These are phyloP conservation scores for Platynereis dumerilii DNA, from an alignment of 2,888 invertebrate species.

Conservation along the genomic window DNA sequence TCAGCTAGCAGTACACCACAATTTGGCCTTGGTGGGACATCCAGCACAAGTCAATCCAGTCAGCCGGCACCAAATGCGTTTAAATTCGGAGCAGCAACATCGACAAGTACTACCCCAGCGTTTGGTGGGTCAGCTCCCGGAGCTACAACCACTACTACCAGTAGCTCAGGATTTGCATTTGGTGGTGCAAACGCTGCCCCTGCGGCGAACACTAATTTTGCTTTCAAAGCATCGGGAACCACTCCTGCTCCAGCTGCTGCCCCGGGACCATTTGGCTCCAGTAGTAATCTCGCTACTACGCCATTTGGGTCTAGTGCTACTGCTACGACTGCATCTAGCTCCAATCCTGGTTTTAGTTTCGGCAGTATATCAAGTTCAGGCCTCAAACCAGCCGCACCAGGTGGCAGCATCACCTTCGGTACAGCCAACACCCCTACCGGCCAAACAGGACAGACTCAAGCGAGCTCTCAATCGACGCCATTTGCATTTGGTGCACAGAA, in stretches of 20 bases:
- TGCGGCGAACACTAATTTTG: background rate
- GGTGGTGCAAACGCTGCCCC: no score
- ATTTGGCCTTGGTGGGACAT: background rate
- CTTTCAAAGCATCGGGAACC: background rate
- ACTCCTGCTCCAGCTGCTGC: no score
- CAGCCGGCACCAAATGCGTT: background rate
- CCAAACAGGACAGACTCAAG: no score
- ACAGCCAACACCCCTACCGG: background rate
- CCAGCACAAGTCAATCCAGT: background rate
- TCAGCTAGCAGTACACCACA: background rate
- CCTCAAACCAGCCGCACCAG: no score
- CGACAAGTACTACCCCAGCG: constrained; percentile 7
- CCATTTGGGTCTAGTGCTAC: constrained; percentile 7
- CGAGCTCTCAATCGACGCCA: background rate
- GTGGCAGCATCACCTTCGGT: background rate
- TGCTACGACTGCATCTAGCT: background rate
- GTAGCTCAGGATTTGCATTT: constrained; percentile 1
- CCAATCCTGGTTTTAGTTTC: constrained; percentile 9
- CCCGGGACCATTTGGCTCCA: background rate
- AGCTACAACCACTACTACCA: background rate
- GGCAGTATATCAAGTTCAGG: background rate
- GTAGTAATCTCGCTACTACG: background rate
- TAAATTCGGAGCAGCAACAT: constrained; percentile 1
- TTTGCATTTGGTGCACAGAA: constrained; percentile 4
- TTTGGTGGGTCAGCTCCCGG: constrained; percentile 1